Evolutionary conservation across 1,140 invertebrate species (phyloP).

Genomic region (Diplogasteroides magnus): DNA sequence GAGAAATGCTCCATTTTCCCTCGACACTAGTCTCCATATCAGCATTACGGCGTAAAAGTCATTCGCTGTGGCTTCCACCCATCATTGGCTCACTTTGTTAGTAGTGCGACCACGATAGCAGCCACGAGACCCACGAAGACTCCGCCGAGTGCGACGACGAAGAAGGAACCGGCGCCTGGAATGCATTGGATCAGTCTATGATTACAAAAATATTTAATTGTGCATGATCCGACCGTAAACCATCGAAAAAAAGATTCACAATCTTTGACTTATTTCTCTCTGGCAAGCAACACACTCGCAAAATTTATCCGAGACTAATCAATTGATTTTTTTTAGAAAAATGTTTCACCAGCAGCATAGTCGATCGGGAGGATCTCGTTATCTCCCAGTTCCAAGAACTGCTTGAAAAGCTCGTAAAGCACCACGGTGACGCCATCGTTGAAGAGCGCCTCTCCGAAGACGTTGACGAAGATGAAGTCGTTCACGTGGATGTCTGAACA

Average conservation of each 20-base stretch:
- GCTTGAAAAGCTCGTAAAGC: background rate
- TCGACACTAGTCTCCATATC: too few relatives aligned
- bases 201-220: background rate
- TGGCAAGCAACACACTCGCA: too few relatives aligned
- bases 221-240: too few relatives aligned
- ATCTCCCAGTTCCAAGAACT: background rate
- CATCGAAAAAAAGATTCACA: too few relatives aligned
- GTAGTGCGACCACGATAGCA: constrained; percentile 80
- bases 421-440: constrained; percentile 91
- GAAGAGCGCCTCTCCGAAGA: constrained; percentile 92
- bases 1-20: too few relatives aligned
- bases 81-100: constrained; percentile 27
- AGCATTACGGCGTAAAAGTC: too few relatives aligned
- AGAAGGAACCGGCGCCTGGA: constrained; percentile 79
- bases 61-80: too few relatives aligned
- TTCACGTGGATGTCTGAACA: constrained; percentile 67
- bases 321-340: too few relatives aligned
- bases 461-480: constrained; percentile 94
- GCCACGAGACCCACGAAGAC: constrained; percentile 87
- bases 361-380: background rate
- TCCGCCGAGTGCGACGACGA: constrained; percentile 86
- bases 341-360: background rate
- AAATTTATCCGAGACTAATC: too few relatives aligned
- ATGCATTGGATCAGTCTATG: constrained; percentile 55
- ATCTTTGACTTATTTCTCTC: too few relatives aligned